These are phyloP conservation scores for Chymomyza costata DNA, from an alignment of 1,140 invertebrate species.

Conservation along the genomic window DNA sequence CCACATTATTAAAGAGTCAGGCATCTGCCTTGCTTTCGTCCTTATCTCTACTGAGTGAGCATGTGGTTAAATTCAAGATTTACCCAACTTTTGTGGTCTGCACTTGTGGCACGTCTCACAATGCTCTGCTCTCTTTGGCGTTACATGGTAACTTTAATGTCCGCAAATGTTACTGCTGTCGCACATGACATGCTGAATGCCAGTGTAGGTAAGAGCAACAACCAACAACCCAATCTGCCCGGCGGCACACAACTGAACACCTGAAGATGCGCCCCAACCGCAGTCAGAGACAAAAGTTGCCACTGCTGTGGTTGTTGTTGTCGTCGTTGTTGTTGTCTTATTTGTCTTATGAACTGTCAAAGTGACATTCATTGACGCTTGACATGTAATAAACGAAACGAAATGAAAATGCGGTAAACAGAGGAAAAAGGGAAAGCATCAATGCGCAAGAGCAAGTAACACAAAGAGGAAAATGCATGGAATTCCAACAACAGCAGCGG, in stretches of 20 bases:
- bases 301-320: neutral
- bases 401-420: slow-evolving; percentile 23
- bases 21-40: slow-evolving; percentile 12
- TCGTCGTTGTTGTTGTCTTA: slow-evolving; percentile 37
- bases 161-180: slow-evolving; percentile 48
- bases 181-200: too few relatives aligned
- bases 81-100: neutral
- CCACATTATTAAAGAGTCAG: slow-evolving; percentile 22
- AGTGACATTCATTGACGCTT: slow-evolving; percentile 64
- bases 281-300: too few relatives aligned
- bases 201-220: too few relatives aligned
- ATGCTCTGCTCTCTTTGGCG: slow-evolving; percentile 26
- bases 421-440: neutral
- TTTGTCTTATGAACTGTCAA: slow-evolving; percentile 67
- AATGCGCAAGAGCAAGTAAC: too few relatives aligned
- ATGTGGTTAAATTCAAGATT: slow-evolving; percentile 3
- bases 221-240: too few relatives aligned
- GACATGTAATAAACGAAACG: slow-evolving; percentile 61
- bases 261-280: too few relatives aligned
- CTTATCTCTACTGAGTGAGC: slow-evolving; percentile 3
- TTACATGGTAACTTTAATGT: slow-evolving; percentile 52
- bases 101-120: slow-evolving; percentile 35
- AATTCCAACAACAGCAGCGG: neutral
- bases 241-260: too few relatives aligned
- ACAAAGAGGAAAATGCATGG: neutral